phyloP scores from a whole-genome alignment of 2,797 vertebrate species.

The Craterocephalus amniculus region DNA sequence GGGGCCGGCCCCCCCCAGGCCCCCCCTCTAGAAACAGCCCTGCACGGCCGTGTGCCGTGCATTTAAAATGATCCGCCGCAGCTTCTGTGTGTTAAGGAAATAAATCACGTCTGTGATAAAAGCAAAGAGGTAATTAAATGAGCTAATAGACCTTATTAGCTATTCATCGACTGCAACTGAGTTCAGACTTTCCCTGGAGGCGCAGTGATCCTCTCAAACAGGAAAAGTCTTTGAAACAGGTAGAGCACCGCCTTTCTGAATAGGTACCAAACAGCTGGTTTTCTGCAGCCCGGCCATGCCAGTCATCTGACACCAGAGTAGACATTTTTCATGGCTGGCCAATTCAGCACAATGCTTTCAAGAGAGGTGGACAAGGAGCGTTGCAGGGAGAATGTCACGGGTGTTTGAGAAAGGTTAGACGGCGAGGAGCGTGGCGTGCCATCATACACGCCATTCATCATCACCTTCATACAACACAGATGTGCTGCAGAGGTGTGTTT shows the following conservation, averaged over 20 bases:
- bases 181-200: conserved; percentile 52
- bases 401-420: conserved; percentile 69
- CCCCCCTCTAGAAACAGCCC: no score
- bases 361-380: conserved; percentile 40
- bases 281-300: conserved; percentile 46
- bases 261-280: conserved; percentile 63
- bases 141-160: conserved; percentile 68
- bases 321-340: conserved; percentile 54
- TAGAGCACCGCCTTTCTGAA: conserved; percentile 44
- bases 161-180: conserved; percentile 60
- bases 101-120: conserved; percentile 54
- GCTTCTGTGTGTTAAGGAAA: conserved; percentile 39
- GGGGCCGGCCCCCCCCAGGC: no score
- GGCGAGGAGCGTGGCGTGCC: conserved; percentile 35
- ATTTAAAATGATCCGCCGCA: conserved; percentile 32
- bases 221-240: conserved; percentile 59
- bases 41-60: conserved; percentile 9
- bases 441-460: conserved; percentile 54
- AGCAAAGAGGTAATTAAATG: conserved; percentile 65
- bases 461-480: conserved; percentile 22
- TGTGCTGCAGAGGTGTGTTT: conserved; percentile 7
- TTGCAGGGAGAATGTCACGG: conserved; percentile 55
- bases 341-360: conserved; percentile 57
- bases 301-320: conserved; percentile 66
- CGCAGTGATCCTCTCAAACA: conserved; percentile 42